Evolutionary conservation across 2,797 vertebrate species (phyloP), one percentile per base, ranked within the genome.

Genomic region (Chromobotia macracanthus): DNA sequence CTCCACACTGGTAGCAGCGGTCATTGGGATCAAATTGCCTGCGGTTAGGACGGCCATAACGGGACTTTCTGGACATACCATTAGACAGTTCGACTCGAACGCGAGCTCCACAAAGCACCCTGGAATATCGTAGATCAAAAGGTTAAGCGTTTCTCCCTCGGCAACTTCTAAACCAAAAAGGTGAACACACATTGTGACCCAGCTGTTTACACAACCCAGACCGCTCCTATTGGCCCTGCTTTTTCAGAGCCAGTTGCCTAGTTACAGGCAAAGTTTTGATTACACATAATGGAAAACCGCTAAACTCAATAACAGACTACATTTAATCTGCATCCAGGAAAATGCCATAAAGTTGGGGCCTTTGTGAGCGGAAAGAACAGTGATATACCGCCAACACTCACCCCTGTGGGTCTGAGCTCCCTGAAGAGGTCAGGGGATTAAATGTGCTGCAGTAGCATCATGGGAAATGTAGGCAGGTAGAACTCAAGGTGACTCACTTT

Each of bases 71-170:
- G 64, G 93, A 94, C 72, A 95, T 84, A 41, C 94, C 94, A 0
- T 92, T 95, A 0, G 94, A 95, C 91, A 95, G 82, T 86, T 95
- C 94, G 21, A 95, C 94, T 0, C 94, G 92, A 31, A 95, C 93
- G 23, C 94, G 92, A 7, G 93, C 93, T 7, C 94, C 94, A 85
- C 94, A 95, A 9, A 95, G 87, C 31, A 95, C 85, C 82, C 94
- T 95, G 82, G 35, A 31, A 21, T 56, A 11, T 64, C 19, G 28
- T 18, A 71, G 66, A 81, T 25, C 23, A 64, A 28, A 5, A 7
- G 12, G 13, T 78, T n/a, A 73, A 15, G 13, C 18, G 56, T 61
- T 71, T 53, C 5, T 10, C 10, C 0, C 13, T 25, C 28, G 16
- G 0, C 48, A 70, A 38, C 19, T 9, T 5, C 3, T 64, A 38